phyloP scores from a whole-genome alignment of 2,888 invertebrate species.

The Fabriciana adippe region DNA sequence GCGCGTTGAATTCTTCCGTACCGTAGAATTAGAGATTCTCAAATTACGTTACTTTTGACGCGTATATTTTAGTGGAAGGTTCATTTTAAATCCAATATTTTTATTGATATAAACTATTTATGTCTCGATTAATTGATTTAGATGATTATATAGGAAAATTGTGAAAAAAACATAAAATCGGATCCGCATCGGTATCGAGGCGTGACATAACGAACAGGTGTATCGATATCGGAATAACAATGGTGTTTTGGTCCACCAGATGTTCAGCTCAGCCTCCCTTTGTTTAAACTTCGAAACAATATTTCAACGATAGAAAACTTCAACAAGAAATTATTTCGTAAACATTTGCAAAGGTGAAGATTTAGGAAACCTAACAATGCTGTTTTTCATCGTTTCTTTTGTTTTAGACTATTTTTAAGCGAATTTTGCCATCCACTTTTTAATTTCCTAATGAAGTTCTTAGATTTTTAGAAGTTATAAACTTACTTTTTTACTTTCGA shows the following conservation, averaged over 20 bases:
- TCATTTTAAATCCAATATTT: too few species aligned
- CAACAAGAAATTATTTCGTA: slow-evolving; percentile 17
- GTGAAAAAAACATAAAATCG: neutral
- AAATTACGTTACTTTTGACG: neutral
- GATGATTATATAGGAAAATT: slow-evolving; percentile 1
- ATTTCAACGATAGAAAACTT: slow-evolving; percentile 31
- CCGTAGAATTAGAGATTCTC: slow-evolving; percentile 3
- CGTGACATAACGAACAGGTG: slow-evolving; percentile 27
- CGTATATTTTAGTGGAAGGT: too few species aligned
- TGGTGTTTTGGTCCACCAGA: slow-evolving; percentile 41
- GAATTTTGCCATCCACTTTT: too few species aligned
- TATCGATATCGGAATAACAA: slow-evolving; percentile 37
- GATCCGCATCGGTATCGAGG: neutral
- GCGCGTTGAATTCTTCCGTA: slow-evolving; percentile 56
- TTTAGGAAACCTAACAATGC: neutral
- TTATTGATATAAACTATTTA: too few species aligned
- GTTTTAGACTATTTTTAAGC: too few species aligned
- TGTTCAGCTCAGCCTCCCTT: slow-evolving; percentile 32
- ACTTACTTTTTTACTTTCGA: too few species aligned
- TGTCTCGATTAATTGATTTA: neutral
- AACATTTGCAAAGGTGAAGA: neutral
- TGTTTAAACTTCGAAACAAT: slow-evolving; percentile 35
- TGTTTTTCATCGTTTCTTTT: neutral
- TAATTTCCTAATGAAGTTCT: too few species aligned
- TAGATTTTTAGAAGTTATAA: too few species aligned